These are phyloP conservation scores for Halcyon malimbica DNA, from an alignment of 2,113 vertebrate species.

Conservation along the genomic window DNA sequence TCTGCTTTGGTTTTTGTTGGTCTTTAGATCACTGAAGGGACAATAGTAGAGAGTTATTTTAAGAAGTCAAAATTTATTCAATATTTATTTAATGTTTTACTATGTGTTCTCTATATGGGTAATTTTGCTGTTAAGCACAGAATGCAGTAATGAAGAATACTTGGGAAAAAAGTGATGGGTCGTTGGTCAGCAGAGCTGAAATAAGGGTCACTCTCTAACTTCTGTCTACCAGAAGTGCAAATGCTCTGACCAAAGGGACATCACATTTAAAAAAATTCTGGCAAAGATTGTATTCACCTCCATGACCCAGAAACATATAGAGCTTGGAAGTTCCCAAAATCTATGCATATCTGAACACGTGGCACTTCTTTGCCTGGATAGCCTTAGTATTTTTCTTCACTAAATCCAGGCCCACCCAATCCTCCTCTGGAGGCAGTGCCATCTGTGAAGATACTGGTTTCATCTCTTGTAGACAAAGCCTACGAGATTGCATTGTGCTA, in stretches of 20 bases:
- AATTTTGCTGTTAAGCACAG: not conserved
- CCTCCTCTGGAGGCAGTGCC: not conserved
- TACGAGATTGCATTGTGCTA: accelerated
- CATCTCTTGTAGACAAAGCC: not conserved
- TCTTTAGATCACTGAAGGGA: not conserved
- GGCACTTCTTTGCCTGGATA: not conserved
- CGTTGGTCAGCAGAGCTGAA: not conserved
- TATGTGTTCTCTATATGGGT: not conserved
- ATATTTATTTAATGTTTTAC: not conserved
- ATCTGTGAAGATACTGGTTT: not conserved
- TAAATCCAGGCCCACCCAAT: accelerated
- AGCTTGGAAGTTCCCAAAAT: not conserved
- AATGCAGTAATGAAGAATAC: not conserved
- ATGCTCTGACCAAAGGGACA: not conserved
- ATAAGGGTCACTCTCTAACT: not conserved
- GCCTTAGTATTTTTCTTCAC: accelerated
- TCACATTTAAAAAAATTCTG: not conserved
- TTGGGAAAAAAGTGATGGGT: not conserved
- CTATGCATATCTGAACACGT: accelerated
- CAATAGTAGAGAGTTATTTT: not conserved
- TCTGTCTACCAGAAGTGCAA: not conserved
- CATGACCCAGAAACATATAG: not conserved
- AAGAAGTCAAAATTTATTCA: not conserved
- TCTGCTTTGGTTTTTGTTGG: not conserved
- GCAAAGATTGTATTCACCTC: not conserved